Evolutionary conservation across 1,140 invertebrate species (phyloP), one percentile per base, ranked within the genome.

Genomic region (Meloidogyne floridensis): DNA sequence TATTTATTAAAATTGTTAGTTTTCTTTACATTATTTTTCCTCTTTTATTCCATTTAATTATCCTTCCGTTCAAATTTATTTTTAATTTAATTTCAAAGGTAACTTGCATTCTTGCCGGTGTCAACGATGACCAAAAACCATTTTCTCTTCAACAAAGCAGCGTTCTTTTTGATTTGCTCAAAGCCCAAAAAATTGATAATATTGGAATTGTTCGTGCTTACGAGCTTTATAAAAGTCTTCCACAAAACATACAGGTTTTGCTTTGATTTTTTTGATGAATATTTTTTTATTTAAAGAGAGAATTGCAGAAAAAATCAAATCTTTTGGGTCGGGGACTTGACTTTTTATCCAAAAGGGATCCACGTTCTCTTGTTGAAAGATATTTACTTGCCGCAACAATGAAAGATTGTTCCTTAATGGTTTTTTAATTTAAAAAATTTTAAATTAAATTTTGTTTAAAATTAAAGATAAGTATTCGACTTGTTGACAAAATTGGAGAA

Each of bases 301-400:
- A 69, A 73, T 65, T 87, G 20, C 69, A 53, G 54, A 83, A 86
- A 76, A 87, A 86, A 72, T 81, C 80, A 4, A 86, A 86, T 80
- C 59, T 85, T 65, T 43, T 85, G 20, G 53, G 43, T 4, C 75
- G 80, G 3, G 69, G 54, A 42, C 42, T 80, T 65, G 69, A 43
- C 42, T 86, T 88, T 59, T 70, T 90, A 5, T 75, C 79, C 7
- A 76, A 83, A 43, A 77, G 72, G 5, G 87, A 90, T 18, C n/a
- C 80, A 6, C 78, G 87, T 42, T 83, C 87, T 10, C 80, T 88
- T 20, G 73, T 89, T 7, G 82, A 87, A 78, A 77, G 83, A 65
- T 89, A 90, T 75, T 84, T 89, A 69, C 69, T 89, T 8, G 86
- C 89, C n/a, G 88, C 84, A n/a, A 89, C 89, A 11, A 84, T 90